Conservation (phyloP, 2,797 vertebrate genomes). For the Scleropages formosus region DNA sequence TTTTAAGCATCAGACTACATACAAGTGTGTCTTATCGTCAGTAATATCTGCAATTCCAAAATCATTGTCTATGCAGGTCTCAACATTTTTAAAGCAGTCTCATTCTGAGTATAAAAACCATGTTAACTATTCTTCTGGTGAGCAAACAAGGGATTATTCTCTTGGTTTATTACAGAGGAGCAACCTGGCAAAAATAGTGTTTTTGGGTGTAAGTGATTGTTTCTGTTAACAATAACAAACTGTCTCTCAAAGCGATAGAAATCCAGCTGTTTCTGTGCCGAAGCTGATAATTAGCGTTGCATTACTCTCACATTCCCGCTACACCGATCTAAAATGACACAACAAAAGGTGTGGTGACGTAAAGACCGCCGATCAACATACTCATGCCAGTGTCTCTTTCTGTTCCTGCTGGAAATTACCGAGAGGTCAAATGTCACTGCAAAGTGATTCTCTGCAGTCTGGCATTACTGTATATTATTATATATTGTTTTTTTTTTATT, state of each 20-base stretch:
- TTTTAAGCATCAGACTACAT: too few relatives aligned
- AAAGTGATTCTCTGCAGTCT: neutral
- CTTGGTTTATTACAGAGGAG: conserved; percentile 9
- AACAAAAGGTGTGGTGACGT: neutral
- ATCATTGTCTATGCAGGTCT: neutral
- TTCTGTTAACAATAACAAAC: neutral
- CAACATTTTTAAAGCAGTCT: neutral
- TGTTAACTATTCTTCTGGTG: conserved; percentile 11
- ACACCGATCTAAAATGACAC: neutral
- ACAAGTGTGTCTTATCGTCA: too few relatives aligned
- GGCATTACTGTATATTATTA: neutral
- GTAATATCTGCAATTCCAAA: too few relatives aligned
- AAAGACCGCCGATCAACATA: neutral
- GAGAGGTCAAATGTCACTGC: neutral
- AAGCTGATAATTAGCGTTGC: conserved; percentile 13
- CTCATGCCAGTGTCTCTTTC: neutral
- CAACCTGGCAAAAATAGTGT: conserved; percentile 1
- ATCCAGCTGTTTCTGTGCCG: conserved; percentile 4
- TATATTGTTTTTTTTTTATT: too few relatives aligned
- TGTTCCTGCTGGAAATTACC: neutral
- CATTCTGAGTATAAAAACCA: conserved; percentile 2
- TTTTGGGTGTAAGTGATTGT: conserved; percentile 10
- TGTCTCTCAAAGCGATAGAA: conserved; percentile 10
- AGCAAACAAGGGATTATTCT: conserved; percentile 1
- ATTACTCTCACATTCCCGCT: neutral